Evolutionary conservation across 2,113 vertebrate genomes (phyloP), one percentile per base, ranked within the genome.

Genomic region (Cynocephalus volans): DNA sequence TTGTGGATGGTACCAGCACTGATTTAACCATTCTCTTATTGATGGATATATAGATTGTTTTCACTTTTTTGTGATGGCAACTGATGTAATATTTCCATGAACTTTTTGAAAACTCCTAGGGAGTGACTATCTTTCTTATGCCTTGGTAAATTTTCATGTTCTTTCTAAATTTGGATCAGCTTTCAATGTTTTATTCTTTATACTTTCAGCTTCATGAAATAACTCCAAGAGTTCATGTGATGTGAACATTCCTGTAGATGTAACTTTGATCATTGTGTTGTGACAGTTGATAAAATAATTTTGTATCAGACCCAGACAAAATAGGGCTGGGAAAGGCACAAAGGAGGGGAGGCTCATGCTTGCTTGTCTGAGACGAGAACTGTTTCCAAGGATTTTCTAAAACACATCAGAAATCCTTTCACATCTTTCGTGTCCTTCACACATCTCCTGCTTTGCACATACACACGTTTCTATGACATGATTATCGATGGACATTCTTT

Each of bases 1-100:
- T 21, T 64, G 31, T 58, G 54, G 33, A 60, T 79, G 8, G 8
- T 52, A 52, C 12, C 60, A 58, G 28, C 6, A 41, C 8, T 65
- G 36, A 88, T 45, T 19, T 64, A n/a, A 77, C 82, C n/a, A 69
- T 81, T 54, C 31, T 80, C 60, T 41, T 70, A 33, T 5, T 62
- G 54, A 76, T 69, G 26, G 52, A 54, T 64, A 21, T 23, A 76
- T 15, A 48, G 24, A 50, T 72, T 56, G 31, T 65, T 73, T n/a
- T 88, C 62, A 52, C 31, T 80, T 52, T 88, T 85, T 50, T 81
- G 41, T 86, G 23, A 86, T n/a, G n/a, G 28, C 60, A 93, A 69
- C 52, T 41, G 62, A 48, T 60, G 2, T 67, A 41, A 41, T 41
- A 41, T 41, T 41, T 41, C 41, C 41, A 41, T 41, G 41, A 41